Evolutionary conservation across 92 coral and sea anemone species (phyloP), one percentile per base, ranked within the genome.

Genomic region (Epizoanthus illoricatus): DNA sequence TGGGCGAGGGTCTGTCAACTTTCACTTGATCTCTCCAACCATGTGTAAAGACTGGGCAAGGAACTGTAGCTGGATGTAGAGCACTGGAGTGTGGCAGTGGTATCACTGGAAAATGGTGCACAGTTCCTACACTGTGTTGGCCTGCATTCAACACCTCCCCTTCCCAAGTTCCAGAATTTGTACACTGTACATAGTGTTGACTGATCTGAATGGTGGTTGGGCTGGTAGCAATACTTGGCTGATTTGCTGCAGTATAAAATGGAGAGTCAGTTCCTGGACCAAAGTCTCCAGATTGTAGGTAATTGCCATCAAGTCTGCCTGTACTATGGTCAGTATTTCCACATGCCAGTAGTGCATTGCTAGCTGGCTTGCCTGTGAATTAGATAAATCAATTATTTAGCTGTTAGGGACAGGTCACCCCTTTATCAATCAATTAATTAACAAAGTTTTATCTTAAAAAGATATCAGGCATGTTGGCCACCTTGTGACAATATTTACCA

Each of bases 161-260:
- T 24, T 65, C 40, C 9, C 70, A 65, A 10, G 70, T 11, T 10
- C 7, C 70, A 23, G 43, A 40, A 24, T 28, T 65, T 20, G n/a
- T 5, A 23, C 45, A 36, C n/a, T 33, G n/a, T 15, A 39, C 9
- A 68, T 1, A 40, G 42, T 68, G n/a, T 39, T 3, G 21, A 68
- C 21, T 17, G 5, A 52, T 68, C 28, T 15, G 20, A 68, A 13
- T 33, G 42, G 11, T 13, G 40, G 47, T 43, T 16, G 52, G 49
- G 73, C 52, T 5, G 2, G 73, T 68, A 19, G 45, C 49, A 33
- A 39, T 40, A 9, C 73, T 15, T 33, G 8, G 47, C 45, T 66
- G 71, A 15, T n/a, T 36, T 66, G 71, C 45, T 66, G 40, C 71
- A 33, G 71, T 28, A 17, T 66, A 66, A 66, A 28, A 18, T 66